Conservation (phyloP, 1,140 invertebrate genomes). For the Atta texana region DNA sequence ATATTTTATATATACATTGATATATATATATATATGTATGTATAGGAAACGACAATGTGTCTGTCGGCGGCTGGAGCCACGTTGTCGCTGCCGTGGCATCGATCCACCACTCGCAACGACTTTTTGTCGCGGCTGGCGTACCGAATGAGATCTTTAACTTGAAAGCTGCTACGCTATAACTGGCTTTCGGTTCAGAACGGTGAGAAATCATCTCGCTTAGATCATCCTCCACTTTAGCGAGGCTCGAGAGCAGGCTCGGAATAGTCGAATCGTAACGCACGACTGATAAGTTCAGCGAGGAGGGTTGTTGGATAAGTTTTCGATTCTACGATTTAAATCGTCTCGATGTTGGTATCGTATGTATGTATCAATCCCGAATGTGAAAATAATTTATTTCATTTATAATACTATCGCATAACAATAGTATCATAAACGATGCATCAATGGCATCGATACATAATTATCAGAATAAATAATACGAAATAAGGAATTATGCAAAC, state of each 20-base stretch:
- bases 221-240: background rate
- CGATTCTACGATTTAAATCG: slow-evolving; percentile 24
- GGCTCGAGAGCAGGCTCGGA: background rate
- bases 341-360: background rate
- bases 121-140: slow-evolving; percentile 78
- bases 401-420: background rate
- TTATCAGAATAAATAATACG: background rate
- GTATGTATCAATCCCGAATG: background rate
- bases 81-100: slow-evolving; percentile 81
- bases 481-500: slow-evolving; percentile 27
- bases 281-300: background rate
- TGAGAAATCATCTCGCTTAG: slow-evolving; percentile 62
- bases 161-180: slow-evolving; percentile 68
- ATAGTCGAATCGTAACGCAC: slow-evolving; percentile 2
- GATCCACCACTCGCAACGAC: slow-evolving; percentile 79
- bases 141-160: slow-evolving; percentile 76
- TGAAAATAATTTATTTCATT: slow-evolving; percentile 32
- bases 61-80: slow-evolving; percentile 81
- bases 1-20: background rate
- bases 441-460: background rate
- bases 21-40: slow-evolving; percentile 8
- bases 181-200: slow-evolving; percentile 60
- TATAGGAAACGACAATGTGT: slow-evolving; percentile 76
- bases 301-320: slow-evolving; percentile 16
- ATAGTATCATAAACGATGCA: background rate